A percentile compares a stretch with the other conserved stretches of the same genome.
phyloP scores from a whole-genome alignment of 1,140 invertebrate genomes.

The Megalonaias nervosa region DNA sequence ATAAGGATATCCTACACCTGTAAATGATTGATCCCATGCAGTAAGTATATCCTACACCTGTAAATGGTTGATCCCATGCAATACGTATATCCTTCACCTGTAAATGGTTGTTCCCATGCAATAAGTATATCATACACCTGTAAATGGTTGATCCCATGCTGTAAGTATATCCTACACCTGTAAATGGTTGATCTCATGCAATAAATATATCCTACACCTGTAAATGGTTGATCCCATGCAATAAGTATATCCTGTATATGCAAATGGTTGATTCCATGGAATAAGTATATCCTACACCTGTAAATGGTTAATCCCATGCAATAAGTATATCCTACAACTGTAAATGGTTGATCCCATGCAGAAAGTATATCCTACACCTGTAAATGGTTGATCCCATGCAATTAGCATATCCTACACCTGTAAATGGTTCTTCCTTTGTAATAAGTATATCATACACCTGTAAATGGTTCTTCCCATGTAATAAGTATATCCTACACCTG shows the following conservation, averaged over 20 bases:
- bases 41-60: conserved; percentile 74
- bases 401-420: conserved; percentile 74
- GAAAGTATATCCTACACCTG: no score
- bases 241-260: no score
- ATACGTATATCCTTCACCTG: no score
- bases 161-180: conserved; percentile 74
- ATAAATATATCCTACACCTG: conserved; percentile 74
- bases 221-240: no score
- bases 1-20: conserved; percentile 74
- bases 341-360: no score
- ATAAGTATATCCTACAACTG: conserved; percentile 74
- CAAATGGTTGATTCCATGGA: conserved; percentile 79
- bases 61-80: no score
- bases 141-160: conserved; percentile 80
- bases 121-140: conserved; percentile 74
- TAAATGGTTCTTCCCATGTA: conserved; percentile 79
- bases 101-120: conserved; percentile 79
- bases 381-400: conserved; percentile 79
- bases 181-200: conserved; percentile 79
- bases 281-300: conserved; percentile 74
- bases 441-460: conserved; percentile 74
- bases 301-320: conserved; percentile 79
- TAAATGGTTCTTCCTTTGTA: conserved; percentile 80
- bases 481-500: conserved; percentile 74
- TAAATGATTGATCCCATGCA: conserved; percentile 79